These are phyloP conservation scores for Drosophila repletoides DNA, from an alignment of 1,140 invertebrate genomes.

Conservation along the genomic window DNA sequence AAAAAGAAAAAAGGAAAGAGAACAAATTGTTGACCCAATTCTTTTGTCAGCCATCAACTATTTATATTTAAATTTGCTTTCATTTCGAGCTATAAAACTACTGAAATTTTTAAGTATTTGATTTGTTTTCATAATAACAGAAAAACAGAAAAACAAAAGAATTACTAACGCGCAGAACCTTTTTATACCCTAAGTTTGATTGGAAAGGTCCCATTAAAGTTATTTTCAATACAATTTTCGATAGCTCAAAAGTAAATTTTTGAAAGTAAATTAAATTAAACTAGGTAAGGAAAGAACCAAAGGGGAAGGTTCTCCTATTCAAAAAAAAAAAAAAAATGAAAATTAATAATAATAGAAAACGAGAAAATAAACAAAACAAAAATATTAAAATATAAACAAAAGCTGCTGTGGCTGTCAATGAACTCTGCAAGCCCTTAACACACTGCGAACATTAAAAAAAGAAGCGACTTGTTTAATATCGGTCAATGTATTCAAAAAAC, in stretches of 20 bases:
- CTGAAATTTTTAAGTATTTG: neutral
- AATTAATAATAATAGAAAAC: slow-evolving; percentile 3
- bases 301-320: too few relatives aligned
- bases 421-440: slow-evolving; percentile 63
- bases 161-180: neutral
- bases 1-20: slow-evolving; percentile 38
- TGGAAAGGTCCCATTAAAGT: too few relatives aligned
- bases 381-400: too few relatives aligned
- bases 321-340: slow-evolving; percentile 7
- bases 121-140: neutral
- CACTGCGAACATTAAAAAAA: slow-evolving; percentile 52
- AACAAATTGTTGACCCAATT: slow-evolving; percentile 69
- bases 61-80: slow-evolving; percentile 60
- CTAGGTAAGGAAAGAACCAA: too few relatives aligned
- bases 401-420: slow-evolving; percentile 52
- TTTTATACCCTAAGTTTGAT: too few relatives aligned
- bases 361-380: slow-evolving; percentile 8
- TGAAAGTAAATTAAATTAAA: too few relatives aligned
- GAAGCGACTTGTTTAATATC: slow-evolving; percentile 76
- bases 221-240: too few relatives aligned
- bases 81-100: slow-evolving; percentile 9
- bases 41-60: slow-evolving; percentile 50
- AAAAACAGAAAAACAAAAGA: neutral
- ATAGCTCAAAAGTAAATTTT: too few relatives aligned
- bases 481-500: slow-evolving; percentile 74